These are phyloP conservation scores for Athripsodes cinereus DNA, from an alignment of 2,888 invertebrate species.

Conservation along the genomic window DNA sequence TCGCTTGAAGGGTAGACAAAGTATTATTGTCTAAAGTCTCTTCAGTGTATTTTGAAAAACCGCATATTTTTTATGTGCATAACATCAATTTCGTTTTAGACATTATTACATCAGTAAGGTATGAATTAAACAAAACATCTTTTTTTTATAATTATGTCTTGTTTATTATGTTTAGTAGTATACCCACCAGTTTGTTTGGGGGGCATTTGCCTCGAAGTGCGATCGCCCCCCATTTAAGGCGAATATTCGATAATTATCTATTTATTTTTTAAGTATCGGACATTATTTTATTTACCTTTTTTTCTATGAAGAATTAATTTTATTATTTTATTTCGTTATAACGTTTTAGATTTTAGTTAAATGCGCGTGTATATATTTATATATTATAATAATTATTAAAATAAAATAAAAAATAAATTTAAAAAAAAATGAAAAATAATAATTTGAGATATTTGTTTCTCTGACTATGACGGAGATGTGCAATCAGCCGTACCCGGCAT, in stretches of 20 bases:
- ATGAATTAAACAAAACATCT: background rate
- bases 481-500: slow-evolving; percentile 25
- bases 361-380: slow-evolving; percentile 18
- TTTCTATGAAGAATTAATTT: slow-evolving; percentile 23
- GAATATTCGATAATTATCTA: slow-evolving; percentile 26
- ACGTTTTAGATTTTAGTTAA: slow-evolving; percentile 12
- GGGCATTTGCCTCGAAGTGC: slow-evolving; percentile 2
- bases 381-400: background rate
- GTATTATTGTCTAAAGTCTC: too few species aligned
- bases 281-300: slow-evolving; percentile 26
- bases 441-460: slow-evolving; percentile 1
- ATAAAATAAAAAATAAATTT: background rate
- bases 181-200: background rate
- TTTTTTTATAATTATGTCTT: background rate
- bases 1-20: background rate
- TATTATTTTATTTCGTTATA: slow-evolving; percentile 18
- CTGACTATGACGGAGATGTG: slow-evolving; percentile 16
- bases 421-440: slow-evolving; percentile 6
- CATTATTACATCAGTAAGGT: background rate
- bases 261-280: slow-evolving; percentile 27
- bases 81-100: too few species aligned
- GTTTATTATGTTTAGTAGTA: background rate
- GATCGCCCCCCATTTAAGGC: slow-evolving; percentile 16
- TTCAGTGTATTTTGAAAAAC: too few species aligned
- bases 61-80: too few species aligned